Conservation (phyloP, 1,140 invertebrate species). For the Eupeodes corollae region DNA sequence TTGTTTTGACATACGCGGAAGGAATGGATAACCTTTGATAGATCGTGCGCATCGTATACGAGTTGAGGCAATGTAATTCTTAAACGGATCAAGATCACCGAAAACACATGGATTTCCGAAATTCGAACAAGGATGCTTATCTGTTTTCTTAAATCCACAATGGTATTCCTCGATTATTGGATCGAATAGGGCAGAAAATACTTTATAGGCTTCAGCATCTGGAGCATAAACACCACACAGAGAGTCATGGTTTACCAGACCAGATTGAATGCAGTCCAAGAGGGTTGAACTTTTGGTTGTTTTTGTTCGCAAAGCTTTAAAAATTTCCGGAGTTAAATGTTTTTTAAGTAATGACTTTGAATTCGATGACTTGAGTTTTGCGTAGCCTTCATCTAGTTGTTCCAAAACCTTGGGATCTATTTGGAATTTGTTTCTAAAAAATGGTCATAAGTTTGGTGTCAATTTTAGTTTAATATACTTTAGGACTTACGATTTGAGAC, state of each 20-base stretch:
- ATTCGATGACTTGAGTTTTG: constrained; percentile 75
- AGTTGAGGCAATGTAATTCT: constrained; percentile 85
- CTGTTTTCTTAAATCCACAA: constrained; percentile 81
- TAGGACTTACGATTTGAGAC: too few species aligned
- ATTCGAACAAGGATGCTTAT: constrained; percentile 83
- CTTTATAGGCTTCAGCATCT: constrained; percentile 83
- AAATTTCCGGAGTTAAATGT: constrained; percentile 78
- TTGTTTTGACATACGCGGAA: constrained; percentile 84
- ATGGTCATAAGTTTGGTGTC: too few species aligned
- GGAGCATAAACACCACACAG: constrained; percentile 93
- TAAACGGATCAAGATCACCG: constrained; percentile 79
- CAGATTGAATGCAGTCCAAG: constrained; percentile 85
- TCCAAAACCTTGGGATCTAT: constrained; percentile 75
- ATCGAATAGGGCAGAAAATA: constrained; percentile 85
- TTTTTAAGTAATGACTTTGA: constrained; percentile 94
- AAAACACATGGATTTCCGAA: constrained; percentile 86
- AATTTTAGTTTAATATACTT: too few species aligned
- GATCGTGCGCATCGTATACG: constrained; percentile 89
- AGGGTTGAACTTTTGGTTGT: constrained; percentile 78
- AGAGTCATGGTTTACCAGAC: constrained; percentile 78
- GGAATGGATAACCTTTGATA: constrained; percentile 90
- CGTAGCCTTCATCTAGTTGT: constrained; percentile 80
- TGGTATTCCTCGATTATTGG: constrained; percentile 96
- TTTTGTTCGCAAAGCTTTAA: constrained; percentile 79
- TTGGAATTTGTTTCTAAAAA: constrained; percentile 53